phyloP scores from a whole-genome alignment of 2,113 vertebrate species.

The Lipotes vexillifer region DNA sequence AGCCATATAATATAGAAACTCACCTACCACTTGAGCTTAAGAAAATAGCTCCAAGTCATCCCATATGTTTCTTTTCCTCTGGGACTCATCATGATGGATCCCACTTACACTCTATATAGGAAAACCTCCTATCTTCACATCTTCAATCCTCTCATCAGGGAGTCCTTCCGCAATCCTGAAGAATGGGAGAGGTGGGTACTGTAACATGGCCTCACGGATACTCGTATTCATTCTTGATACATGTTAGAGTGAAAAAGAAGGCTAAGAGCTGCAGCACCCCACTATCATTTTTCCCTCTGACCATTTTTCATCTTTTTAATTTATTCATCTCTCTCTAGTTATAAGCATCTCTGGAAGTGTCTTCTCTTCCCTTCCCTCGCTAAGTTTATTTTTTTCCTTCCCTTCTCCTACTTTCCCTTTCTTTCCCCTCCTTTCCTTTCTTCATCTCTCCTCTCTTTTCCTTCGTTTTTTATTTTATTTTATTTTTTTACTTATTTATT shows the following conservation, averaged over 20 bases:
- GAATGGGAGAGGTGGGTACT: not conserved
- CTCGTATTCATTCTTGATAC: not conserved
- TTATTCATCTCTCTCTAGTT: not conserved
- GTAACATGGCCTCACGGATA: not conserved
- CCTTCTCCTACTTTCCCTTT: not conserved
- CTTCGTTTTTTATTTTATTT: rapidly evolving
- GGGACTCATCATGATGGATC: not conserved
- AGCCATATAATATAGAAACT: not conserved
- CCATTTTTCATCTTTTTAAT: not conserved
- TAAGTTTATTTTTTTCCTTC: not conserved
- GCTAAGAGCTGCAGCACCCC: not conserved
- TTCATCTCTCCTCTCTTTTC: not conserved
- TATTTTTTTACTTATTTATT: too few relatives aligned
- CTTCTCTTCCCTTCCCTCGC: not conserved
- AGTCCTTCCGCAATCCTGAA: not conserved
- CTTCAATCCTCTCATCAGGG: not conserved
- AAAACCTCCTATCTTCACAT: not conserved
- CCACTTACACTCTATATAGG: not conserved
- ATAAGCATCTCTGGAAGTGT: not conserved
- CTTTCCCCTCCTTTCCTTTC: not conserved
- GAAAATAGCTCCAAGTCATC: not conserved
- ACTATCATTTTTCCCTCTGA: not conserved
- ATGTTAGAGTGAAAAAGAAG: not conserved
- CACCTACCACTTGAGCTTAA: not conserved
- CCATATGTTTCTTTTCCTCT: not conserved